Base-by-base conservation (phyloP, 2,888 invertebrate genomes). In the Rhamnusium bicolor region DNA sequence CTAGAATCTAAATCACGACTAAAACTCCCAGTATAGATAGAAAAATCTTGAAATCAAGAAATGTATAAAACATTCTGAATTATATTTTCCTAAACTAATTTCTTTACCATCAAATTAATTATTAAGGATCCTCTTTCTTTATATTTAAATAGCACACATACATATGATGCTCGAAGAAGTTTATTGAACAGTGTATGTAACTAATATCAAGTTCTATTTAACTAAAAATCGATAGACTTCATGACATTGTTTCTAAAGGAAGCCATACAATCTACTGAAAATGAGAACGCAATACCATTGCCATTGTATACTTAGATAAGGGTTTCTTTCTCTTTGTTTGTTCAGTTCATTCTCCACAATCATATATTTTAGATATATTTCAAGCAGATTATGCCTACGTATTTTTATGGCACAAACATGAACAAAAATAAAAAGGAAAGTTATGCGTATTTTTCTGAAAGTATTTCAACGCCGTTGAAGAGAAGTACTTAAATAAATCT, bases 191-290 rank as follows among this genome's bases (percentile, higher is more conserved):
- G 27, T 29, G 18, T 69, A 7, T 10, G 24, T 47, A 62, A n/a
- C n/a, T n/a, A n/a, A 60, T 24, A 72, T 65, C 53, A 58, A 47
- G 47, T 69, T 69, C 69, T 49, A 14, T 70, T 70, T 63, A 65
- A 66, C 51, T 49, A 61, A 75, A 75, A 74, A 79, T 75, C 77
- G 46, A 74, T 77, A 24, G 56, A 46, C 53, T 18, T 72, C 66
- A 32, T 67, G 70, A 60, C 68, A 56, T 65, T 51, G 62, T 47
- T 21, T 81, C 82, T 83, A 82, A 80, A 80, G 79, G 85, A 85
- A 84, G 76, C 83, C 84, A 56, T 79, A 81, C 62, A 79, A 81
- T 60, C 29, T 80, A 74, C 69, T 79, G 82, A 77, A 83, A 84
- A 82, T 74, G 83, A 83, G 84, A 84, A 79, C 78, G 72, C 72